A percentile compares a stretch with the other conserved stretches of the same genome.
phyloP scores from a whole-genome alignment of 1,140 invertebrate genomes.

The Ceratoteleas bidentatus region DNA sequence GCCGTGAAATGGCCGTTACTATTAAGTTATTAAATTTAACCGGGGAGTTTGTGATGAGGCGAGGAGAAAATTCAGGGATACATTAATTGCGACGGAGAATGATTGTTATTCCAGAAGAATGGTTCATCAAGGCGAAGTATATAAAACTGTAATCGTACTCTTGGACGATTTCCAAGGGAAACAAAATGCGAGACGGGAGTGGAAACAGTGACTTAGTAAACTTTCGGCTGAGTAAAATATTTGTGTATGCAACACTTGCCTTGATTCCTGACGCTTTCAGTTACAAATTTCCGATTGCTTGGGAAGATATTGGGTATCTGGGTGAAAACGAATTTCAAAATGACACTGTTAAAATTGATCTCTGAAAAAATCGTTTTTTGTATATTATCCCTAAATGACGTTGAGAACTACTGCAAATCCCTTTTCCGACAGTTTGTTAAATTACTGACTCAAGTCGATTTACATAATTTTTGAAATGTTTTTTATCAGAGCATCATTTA shows the following conservation, averaged over 20 bases:
- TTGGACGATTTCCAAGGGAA: conserved; percentile 46
- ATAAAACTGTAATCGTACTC: conserved; percentile 53
- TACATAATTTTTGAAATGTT: too few species aligned
- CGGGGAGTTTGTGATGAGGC: conserved; percentile 14
- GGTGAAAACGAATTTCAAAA: too few species aligned
- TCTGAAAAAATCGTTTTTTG: too few species aligned
- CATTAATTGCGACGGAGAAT: conserved; percentile 41
- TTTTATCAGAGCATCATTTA: too few species aligned
- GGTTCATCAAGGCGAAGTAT: conserved; percentile 45
- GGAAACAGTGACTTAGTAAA: conserved; percentile 35
- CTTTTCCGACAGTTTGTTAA: too few species aligned
- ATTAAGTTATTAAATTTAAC: conserved; percentile 33
- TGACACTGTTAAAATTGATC: too few species aligned
- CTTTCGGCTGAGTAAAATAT: conserved; percentile 18
- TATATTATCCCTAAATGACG: too few species aligned
- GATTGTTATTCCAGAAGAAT: conserved; percentile 52
- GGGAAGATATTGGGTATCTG: too few species aligned
- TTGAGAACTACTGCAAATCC: too few species aligned
- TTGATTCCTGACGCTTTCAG: not conserved
- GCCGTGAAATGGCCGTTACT: conserved; percentile 22
- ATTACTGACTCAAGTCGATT: too few species aligned
- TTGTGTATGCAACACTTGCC: conserved; percentile 21
- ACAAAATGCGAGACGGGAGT: conserved; percentile 16
- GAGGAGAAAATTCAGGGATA: conserved; percentile 22
- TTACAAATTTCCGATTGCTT: too few species aligned